Evolutionary conservation across 1,140 invertebrate species (phyloP).

Genomic region (Tribolium castaneum): DNA sequence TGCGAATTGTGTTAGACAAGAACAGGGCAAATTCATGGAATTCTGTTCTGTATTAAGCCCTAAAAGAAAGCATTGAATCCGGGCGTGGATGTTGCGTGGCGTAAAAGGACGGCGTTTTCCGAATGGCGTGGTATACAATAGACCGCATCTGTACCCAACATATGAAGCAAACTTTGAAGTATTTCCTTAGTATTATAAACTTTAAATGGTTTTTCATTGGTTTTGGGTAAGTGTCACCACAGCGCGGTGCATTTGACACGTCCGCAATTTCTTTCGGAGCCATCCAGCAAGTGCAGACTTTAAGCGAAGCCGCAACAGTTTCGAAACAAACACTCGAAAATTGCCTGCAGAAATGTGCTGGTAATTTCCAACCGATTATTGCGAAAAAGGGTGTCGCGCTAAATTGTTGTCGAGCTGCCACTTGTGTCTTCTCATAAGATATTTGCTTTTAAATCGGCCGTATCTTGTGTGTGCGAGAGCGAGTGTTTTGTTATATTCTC

Average conservation of each 20-base stretch:
- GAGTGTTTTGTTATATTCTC: constrained; percentile 31
- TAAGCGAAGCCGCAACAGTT: constrained; percentile 26
- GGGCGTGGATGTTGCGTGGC: background rate
- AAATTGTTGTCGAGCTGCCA: constrained; percentile 28
- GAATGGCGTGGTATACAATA: constrained; percentile 6
- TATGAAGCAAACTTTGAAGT: constrained; percentile 24
- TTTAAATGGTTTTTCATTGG: constrained; percentile 39
- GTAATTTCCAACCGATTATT: constrained; percentile 32
- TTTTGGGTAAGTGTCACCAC: constrained; percentile 1
- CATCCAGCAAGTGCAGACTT: constrained; percentile 12
- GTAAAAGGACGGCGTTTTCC: background rate
- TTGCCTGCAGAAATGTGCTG: constrained; percentile 27
- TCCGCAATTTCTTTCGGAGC: constrained; percentile 25
- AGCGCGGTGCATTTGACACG: constrained; percentile 35
- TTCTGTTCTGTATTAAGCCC: background rate
- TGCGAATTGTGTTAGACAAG: background rate
- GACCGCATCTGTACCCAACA: constrained; percentile 34
- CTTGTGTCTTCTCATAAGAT: constrained; percentile 22
- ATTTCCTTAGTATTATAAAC: constrained; percentile 39
- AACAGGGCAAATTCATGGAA: background rate
- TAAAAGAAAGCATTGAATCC: background rate
- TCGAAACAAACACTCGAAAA: constrained; percentile 32
- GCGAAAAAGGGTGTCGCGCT: constrained; percentile 12
- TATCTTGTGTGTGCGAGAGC: constrained; percentile 6
- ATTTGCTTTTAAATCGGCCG: constrained; percentile 29